These are phyloP conservation scores for Drosophila tanythrix DNA, from an alignment of 2,888 invertebrate genomes.

Conservation along the genomic window DNA sequence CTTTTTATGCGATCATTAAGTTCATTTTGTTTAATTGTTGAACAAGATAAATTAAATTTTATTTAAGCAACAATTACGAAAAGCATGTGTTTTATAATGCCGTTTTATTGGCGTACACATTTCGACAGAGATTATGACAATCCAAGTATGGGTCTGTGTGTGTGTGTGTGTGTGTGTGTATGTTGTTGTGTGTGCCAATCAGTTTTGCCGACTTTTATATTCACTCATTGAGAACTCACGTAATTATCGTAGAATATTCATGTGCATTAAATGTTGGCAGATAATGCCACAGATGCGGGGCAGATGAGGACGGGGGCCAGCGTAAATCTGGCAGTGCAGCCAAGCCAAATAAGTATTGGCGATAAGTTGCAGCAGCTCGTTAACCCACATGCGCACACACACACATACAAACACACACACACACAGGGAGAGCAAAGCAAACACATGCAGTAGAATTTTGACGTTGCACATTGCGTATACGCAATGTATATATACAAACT, in stretches of 20 bases:
- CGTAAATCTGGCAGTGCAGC: slow-evolving; percentile 64
- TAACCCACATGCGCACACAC: slow-evolving; percentile 43
- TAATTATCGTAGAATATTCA: slow-evolving; percentile 69
- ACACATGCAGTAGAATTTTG: neutral
- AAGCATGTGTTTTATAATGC: slow-evolving; percentile 31
- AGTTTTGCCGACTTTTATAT: slow-evolving; percentile 77
- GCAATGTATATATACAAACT: slow-evolving; percentile 36
- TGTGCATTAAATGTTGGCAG: slow-evolving; percentile 56
- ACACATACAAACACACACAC: neutral
- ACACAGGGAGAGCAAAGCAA: neutral
- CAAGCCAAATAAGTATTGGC: slow-evolving; percentile 59
- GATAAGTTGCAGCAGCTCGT: slow-evolving; percentile 72
- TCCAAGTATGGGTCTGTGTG: slow-evolving; percentile 46
- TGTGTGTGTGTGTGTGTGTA: slow-evolving; percentile 28
- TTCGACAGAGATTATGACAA: slow-evolving; percentile 65
- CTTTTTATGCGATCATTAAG: slow-evolving; percentile 2
- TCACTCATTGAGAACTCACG: slow-evolving; percentile 72
- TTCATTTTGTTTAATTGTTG: slow-evolving; percentile 29
- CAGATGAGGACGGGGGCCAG: slow-evolving; percentile 34
- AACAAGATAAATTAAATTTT: slow-evolving; percentile 55
- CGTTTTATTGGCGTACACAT: slow-evolving; percentile 63
- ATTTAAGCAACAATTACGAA: slow-evolving; percentile 48
- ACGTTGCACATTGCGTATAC: slow-evolving; percentile 57
- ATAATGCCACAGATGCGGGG: slow-evolving; percentile 35
- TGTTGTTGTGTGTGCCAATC: slow-evolving; percentile 70